Evolutionary conservation across 1,140 invertebrate genomes (phyloP), one percentile per base, ranked within the genome.

Genomic region (Calycopis cecrops): DNA sequence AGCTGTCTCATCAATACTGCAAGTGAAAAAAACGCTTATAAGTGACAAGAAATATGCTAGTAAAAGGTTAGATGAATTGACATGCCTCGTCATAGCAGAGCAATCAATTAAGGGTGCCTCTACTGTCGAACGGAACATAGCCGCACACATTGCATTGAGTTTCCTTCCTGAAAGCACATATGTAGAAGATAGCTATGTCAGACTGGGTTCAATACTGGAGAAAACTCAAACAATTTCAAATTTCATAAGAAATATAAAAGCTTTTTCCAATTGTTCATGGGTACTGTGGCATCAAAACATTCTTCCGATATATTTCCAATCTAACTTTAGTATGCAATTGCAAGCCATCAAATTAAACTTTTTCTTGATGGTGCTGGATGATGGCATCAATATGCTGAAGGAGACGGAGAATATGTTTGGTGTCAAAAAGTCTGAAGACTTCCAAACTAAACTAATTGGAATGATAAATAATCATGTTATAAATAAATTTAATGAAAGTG

Each of bases 201-300:
- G 88, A 70, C 75, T 93, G 49, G 76, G 85, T 34, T 76, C 79
- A 44, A 79, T 91, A 11, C 78, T 95, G 61, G 89, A 90, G 57
- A 92, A 91, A 71, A 85, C 94, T 40, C 90, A 92, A 68, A 75
- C 87, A 21, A 87, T 94, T 40, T 89, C 89, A 65, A 90, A 91
- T 71, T 88, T 94, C 37, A 81, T 90, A 50, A 75, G 88, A 61
- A 89, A 88, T 73, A 71, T 96, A 52, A 77, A 90, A 37, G 73
- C 82, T 55, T 89, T 92, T 16, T 93, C 92, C 73, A 90, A 95
- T 76, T 93, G 93, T 66, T 92, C 92, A 37, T 94, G 94, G 85
- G 75, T 96, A n/a, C 94, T 94, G 75, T 96, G 94, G 92, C 94
- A 96, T 88, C 90, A 92, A 70, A 91, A 93, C 59, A 89, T 96